These are phyloP conservation scores for Zoanthus solanderi DNA, from an alignment of 92 coral and sea anemone genomes.

Conservation along the genomic window DNA sequence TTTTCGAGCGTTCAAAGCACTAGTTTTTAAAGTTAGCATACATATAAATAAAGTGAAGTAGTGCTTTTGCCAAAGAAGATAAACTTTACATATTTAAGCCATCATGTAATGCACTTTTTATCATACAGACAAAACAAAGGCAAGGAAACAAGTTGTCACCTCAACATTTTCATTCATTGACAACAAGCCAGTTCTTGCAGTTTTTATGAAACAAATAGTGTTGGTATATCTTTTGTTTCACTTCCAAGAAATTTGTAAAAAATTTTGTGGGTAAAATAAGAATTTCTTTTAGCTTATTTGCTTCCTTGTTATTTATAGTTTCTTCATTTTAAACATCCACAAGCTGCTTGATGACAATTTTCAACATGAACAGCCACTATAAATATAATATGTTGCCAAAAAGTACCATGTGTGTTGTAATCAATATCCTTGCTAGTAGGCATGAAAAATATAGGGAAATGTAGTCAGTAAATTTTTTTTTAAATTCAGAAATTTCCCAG, in stretches of 20 bases:
- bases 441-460: background rate
- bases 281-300: background rate
- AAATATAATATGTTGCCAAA: background rate
- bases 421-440: background rate
- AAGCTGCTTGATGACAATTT: background rate
- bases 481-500: background rate
- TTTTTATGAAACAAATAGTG: conserved; percentile 6
- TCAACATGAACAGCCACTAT: background rate
- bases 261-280: background rate
- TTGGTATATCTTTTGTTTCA: conserved; percentile 4
- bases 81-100: conserved; percentile 22
- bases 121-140: conserved; percentile 10
- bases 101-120: conserved; percentile 4
- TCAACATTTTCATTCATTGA: conserved; percentile 13
- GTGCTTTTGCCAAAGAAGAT: conserved; percentile 20
- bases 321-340: background rate
- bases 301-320: background rate
- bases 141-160: conserved; percentile 19
- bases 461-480: background rate
- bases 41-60: conserved; percentile 16
- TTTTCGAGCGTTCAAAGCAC: conserved; percentile 17
- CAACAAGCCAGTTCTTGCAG: conserved; percentile 24
- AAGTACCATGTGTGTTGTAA: background rate
- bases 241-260: conserved; percentile 13
- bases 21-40: conserved; percentile 16